These are phyloP conservation scores for Malaclemys terrapin DNA, from an alignment of 2,113 vertebrate genomes.

Conservation along the genomic window DNA sequence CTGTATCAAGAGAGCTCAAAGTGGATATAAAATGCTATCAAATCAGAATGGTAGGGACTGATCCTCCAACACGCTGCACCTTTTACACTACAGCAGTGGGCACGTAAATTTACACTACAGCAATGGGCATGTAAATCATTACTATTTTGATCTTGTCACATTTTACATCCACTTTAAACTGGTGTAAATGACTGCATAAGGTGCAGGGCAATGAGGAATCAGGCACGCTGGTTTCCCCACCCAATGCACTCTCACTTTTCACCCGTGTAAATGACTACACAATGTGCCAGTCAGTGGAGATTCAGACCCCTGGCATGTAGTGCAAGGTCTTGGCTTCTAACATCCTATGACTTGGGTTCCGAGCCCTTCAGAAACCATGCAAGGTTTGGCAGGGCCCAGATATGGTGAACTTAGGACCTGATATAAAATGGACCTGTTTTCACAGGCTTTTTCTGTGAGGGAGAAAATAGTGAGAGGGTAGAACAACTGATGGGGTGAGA, in stretches of 20 bases:
- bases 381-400: background rate
- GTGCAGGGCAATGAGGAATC: background rate
- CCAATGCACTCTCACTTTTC: background rate
- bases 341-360: background rate
- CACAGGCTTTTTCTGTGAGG: background rate
- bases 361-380: background rate
- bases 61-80: background rate
- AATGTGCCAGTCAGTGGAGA: background rate
- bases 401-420: background rate
- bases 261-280: fast-evolving
- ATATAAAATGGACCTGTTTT: background rate
- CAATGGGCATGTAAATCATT: background rate
- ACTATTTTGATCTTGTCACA: background rate
- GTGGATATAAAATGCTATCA: background rate
- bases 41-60: slow-evolving; percentile 7
- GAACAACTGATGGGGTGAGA: background rate
- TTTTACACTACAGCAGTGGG: background rate
- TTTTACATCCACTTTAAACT: background rate
- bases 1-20: background rate
- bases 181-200: background rate
- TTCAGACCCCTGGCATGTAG: background rate
- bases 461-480: background rate
- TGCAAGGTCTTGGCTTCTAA: background rate
- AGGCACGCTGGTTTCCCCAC: background rate
- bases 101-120: background rate